Conservation (phyloP, 2,797 vertebrate genomes). For the Threskiornis aethiopicus region DNA sequence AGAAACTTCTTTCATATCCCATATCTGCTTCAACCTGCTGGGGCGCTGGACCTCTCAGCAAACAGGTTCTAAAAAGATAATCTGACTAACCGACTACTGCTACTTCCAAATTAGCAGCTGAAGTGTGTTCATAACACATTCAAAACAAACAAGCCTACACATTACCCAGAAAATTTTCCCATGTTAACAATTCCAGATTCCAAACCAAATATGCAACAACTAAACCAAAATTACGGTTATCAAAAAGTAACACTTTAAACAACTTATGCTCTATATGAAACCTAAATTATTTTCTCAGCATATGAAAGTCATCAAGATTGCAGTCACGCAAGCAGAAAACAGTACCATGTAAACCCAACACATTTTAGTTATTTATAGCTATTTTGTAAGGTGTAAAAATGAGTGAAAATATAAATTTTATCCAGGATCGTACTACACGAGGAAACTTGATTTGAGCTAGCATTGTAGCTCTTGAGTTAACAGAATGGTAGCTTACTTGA, state of each 20-base stretch:
- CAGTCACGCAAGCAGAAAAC: neutral
- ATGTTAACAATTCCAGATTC: constrained; percentile 59
- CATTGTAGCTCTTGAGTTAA: neutral
- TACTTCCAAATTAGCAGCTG: constrained; percentile 49
- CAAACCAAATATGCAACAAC: constrained; percentile 53
- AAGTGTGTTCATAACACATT: constrained; percentile 66
- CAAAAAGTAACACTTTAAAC: constrained; percentile 43
- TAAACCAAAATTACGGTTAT: constrained; percentile 23
- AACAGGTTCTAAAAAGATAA: constrained; percentile 15
- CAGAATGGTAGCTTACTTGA: neutral
- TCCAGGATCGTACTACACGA: neutral
- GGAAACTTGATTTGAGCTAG: neutral
- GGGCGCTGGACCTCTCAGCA: neutral
- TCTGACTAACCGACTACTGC: neutral
- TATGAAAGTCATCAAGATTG: constrained; percentile 22
- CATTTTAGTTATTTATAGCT: neutral
- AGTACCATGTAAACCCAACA: neutral
- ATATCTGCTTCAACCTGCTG: neutral
- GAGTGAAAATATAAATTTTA: neutral
- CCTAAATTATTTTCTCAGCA: neutral
- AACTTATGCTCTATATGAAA: neutral
- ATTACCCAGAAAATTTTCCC: constrained; percentile 34
- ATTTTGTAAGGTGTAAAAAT: neutral
- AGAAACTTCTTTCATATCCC: neutral
- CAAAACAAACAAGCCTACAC: constrained; percentile 67